Evolutionary conservation across 2,888 invertebrate species (phyloP), one percentile per base, ranked within the genome.

Genomic region (Agrypnus murinus): DNA sequence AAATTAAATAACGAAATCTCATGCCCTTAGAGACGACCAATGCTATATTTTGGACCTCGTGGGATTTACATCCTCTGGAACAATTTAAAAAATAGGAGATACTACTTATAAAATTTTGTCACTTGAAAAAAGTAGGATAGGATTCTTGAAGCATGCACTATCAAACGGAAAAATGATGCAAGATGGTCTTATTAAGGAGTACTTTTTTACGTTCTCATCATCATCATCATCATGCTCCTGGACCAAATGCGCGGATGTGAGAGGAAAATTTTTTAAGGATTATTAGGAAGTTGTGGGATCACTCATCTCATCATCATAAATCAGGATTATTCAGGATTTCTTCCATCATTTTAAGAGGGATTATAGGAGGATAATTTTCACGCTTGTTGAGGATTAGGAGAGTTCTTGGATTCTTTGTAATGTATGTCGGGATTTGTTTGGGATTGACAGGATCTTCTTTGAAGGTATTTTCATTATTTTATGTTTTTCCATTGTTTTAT

Each of bases 391-490:
- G 53, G 43, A 65, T 70, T 69, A 65, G 48, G 55, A 71, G 67
- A 53, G 36, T 59, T 65, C 50, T 55, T 43, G 17, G 36, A 38
- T n/a, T n/a, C n/a, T n/a, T n/a, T n/a, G n/a, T 58, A 38, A 38
- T 4, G n/a, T n/a, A 38, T n/a, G 32, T 25, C 36, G 25, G 62
- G 63, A 71, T 66, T 68, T 62, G 60, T 62, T 10, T 62, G 50
- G 55, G 60, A 62, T 60, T 57, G 55, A 59, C 57, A 40, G 71
- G 71, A 71, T 66, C 66, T 57, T 65, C 63, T 65, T 62, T 45
- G 25, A 25, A 71, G 71, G 71, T 71, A 71, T 71, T 71, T n/a
- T 63, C 55, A 15, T 32, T 59, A 50, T 59, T 66, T 57, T 46
- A 57, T 63, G 62, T 62, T 71, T 71, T 50, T 50, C 48, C 46